Conservation (phyloP, 1,140 invertebrate species). For the Dreissena polymorpha region DNA sequence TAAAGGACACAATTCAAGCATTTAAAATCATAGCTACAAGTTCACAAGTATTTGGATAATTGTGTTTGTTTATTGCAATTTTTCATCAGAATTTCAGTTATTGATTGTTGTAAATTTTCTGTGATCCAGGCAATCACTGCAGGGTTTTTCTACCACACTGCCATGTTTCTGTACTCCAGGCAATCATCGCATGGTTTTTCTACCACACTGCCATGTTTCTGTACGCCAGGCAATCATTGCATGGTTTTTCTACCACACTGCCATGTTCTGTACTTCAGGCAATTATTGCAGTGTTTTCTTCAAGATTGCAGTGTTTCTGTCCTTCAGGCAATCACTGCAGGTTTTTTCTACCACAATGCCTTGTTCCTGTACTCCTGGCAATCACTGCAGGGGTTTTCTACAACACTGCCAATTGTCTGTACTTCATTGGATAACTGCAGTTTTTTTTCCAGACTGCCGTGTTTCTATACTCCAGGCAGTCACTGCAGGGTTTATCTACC, state of each 20-base stretch:
- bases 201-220: conserved; percentile 95
- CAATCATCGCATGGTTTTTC: conserved; percentile 98
- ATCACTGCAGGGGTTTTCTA: background rate
- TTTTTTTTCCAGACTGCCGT: background rate
- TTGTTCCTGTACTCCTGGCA: too few relatives aligned
- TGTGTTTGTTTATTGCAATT: too few relatives aligned
- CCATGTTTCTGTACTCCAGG: conserved; percentile 78
- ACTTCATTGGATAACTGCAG: background rate
- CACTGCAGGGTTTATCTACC: background rate
- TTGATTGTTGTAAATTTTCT: background rate
- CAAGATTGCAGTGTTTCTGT: background rate
- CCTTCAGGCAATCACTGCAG: background rate
- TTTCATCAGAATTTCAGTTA: too few relatives aligned
- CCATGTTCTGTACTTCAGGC: background rate
- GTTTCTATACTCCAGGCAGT: background rate
- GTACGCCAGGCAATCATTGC: conserved; percentile 90
- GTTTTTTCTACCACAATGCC: too few relatives aligned
- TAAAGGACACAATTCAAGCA: too few relatives aligned
- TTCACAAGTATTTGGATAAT: too few relatives aligned
- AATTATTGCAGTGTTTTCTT: background rate
- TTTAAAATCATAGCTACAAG: too few relatives aligned
- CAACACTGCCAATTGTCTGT: background rate
- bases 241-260: conserved; percentile 99
- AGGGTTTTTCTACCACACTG: background rate
- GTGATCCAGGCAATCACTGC: background rate